These are phyloP conservation scores for Pachyramphus minor DNA, from an alignment of 2,113 vertebrate genomes.

Conservation along the genomic window DNA sequence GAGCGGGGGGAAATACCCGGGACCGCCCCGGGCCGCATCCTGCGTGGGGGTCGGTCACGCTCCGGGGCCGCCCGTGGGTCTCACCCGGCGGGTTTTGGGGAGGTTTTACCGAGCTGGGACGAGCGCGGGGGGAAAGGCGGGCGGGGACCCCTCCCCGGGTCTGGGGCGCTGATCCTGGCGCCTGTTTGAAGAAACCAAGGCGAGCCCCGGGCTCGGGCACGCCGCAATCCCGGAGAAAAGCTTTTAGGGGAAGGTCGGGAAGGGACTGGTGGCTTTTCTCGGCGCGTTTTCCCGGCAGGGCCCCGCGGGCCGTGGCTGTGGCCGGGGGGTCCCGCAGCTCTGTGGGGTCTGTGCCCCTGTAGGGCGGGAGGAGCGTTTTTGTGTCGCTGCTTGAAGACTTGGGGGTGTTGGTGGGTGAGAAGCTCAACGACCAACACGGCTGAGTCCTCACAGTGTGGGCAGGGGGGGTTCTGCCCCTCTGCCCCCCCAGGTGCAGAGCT, in stretches of 20 bases:
- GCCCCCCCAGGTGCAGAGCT: background rate
- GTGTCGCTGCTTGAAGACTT: rapidly evolving
- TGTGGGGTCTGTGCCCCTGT: rapidly evolving
- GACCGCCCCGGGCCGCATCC: background rate
- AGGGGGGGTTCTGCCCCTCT: background rate
- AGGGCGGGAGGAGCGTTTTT: background rate
- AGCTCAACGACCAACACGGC: background rate
- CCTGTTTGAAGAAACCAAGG: background rate
- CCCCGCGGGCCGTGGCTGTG: no score
- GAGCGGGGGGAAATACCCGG: background rate
- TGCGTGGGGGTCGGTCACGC: background rate
- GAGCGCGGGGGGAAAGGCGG: background rate
- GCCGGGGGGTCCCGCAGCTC: background rate
- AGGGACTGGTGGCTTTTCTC: background rate
- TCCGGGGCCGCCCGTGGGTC: background rate
- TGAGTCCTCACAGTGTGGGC: background rate
- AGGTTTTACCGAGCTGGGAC: background rate
- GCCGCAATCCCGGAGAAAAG: background rate
- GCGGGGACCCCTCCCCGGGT: background rate
- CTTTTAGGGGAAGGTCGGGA: background rate
- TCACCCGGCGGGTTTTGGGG: rapidly evolving
- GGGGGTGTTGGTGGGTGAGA: background rate
- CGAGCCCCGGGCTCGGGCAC: background rate
- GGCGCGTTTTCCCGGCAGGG: rapidly evolving
- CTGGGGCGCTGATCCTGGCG: background rate